Base-by-base conservation (phyloP, 2,888 invertebrate genomes). In the Orchestes rusci region DNA sequence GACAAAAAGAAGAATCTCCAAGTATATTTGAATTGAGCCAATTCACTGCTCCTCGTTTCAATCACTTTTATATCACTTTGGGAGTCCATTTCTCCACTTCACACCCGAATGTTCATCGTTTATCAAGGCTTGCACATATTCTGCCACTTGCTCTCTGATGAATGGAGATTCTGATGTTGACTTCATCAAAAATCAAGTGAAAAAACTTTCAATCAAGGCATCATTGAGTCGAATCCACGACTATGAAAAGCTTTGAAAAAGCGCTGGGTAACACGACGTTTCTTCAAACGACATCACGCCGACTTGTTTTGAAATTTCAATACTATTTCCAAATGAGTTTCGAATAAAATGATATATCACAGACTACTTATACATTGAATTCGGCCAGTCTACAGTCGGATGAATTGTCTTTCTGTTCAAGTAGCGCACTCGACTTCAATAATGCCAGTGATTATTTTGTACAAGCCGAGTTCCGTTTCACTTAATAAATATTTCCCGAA, bases 131-230 rank as follows among this genome's bases (percentile, higher is more conserved):
- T 40, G 43, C 37, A 44, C 37, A 23, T 20, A 29, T 38, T 43
- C 39, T 28, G 44, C 34, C 42, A 29, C 19, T 30, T n/a, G 17
- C 5, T 35, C 16, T 23, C 27, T 27, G 33, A 29, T 43, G 30
- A 47, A 50, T 35, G 50, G 50, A 50, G 50, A 46, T 50, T 44
- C 45, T 50, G 49, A 3, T 50, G 44, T 43, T 38, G 33, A 44
- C 43, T 39, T 43, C 27, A 41, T 39, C 29, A 17, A 16, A 44
- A 34, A 46, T 27, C 19, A 30, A 34, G 19, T 20, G n/a, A 38
- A 30, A 31, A 39, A 50, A 42, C 43, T 27, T 7, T 28, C 20
- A 17, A 34, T 16, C 13, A 16, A 19, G 44, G 29, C 30, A 44
- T 13, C 44, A 16, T 27, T 43, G 35, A 20, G 32, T 13, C 16